Base-by-base conservation (phyloP, 2,888 invertebrate genomes). In the Dryomyza anilis region DNA sequence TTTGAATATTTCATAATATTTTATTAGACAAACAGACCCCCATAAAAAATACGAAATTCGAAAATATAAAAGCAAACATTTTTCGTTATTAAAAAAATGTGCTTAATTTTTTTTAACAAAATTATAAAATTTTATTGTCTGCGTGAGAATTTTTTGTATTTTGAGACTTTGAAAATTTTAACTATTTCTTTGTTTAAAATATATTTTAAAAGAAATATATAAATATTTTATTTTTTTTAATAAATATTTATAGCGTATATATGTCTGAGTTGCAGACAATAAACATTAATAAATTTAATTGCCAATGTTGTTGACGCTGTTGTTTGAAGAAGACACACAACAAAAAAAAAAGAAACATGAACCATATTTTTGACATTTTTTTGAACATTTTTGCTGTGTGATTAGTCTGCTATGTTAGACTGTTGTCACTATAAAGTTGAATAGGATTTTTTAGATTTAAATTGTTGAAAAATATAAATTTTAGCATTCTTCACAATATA, bases 231-330 rank as follows among this genome's bases (percentile, higher is more conserved):
- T 48, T 48, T 48, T 48, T 27, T 50, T 50, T 5, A 23, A 12
- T 8, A 3, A 23, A 16, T 39, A 39, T 39, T 39, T 39, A 39
- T 39, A 39, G 14, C 16, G 14, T 43, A 43, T 43, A 16, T 43
- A 16, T 50, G 23, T 36, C 36, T 33, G n/a, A 30, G 52, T 6
- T 27, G 57, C 55, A 66, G 46, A 62, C 46, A 53, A 53, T 58
- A 66, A 16, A 50, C 30, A 57, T 53, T 46, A 62, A 66, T 57
- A 62, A 63, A 66, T 66, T 63, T 61, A 61, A 61, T 65, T 62
- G 53, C 46, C 46, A 58, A 58, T 58, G 33, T 55, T 36, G 36
- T 55, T 21, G 50, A 27, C 50, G 55, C 19, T 55, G 55, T 33
- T 55, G 21, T 33, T 55, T 19, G 27, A n/a, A n/a, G n/a, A n/a